phyloP scores from a whole-genome alignment of 1,140 invertebrate species.

The Rhopalosiphum padi region DNA sequence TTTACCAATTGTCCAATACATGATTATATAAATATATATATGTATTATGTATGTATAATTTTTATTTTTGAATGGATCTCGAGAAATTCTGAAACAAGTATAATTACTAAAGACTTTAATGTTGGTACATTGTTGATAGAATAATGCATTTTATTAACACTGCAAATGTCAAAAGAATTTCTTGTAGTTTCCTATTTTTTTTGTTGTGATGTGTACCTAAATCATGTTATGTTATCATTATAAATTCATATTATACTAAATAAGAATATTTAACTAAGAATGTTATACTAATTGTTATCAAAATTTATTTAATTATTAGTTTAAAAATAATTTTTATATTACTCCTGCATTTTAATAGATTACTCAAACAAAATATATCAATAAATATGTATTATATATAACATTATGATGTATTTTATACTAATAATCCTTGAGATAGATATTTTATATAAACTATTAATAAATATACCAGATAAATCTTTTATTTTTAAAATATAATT shows the following conservation, averaged over 20 bases:
- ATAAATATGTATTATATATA: constrained; percentile 23
- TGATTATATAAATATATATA: constrained; percentile 25
- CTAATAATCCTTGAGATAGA: not conserved
- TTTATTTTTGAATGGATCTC: not conserved
- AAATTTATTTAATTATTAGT: constrained; percentile 40
- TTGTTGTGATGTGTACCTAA: constrained; percentile 37
- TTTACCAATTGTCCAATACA: not conserved
- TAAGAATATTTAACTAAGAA: constrained; percentile 9
- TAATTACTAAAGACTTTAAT: not conserved
- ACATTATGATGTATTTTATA: not conserved
- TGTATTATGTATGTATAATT: constrained; percentile 18
- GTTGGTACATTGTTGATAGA: not conserved
- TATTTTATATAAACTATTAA: not conserved
- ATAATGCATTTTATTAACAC: not conserved
- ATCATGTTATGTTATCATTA: constrained; percentile 38
- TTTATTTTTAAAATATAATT: not conserved
- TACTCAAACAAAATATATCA: constrained; percentile 1
- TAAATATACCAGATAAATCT: not conserved
- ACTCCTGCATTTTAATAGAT: constrained; percentile 11
- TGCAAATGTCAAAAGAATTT: constrained; percentile 17
- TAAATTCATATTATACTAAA: constrained; percentile 11
- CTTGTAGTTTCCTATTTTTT: constrained; percentile 26
- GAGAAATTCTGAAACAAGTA: not conserved
- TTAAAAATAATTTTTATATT: constrained; percentile 3
- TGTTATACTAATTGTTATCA: constrained; percentile 43